Base-by-base conservation (phyloP, 1,140 invertebrate genomes). In the Conus ventricosus region DNA sequence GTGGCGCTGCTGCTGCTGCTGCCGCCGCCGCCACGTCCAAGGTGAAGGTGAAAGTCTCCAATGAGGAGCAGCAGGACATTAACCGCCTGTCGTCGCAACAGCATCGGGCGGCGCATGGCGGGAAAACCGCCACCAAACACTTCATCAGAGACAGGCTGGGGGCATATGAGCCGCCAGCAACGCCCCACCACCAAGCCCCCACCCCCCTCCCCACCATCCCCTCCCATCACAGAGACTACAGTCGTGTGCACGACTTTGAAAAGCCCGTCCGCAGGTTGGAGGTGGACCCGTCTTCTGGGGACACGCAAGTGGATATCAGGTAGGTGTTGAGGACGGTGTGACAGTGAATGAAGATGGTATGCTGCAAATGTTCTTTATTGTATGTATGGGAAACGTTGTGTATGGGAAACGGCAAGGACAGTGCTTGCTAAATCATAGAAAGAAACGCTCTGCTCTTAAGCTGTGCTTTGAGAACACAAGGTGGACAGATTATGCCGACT, bases 21-120 rank as follows among this genome's bases (percentile, higher is more conserved):
- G 67, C 67, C 10, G 67, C 20, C 4, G 23, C 20, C 20, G 67
- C 67, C 20, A 75, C 88, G 81, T 39, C 86, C 82, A 85, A 90
- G 27, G 88, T 84, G 76, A 84, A 13, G 13, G 20, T 90, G 60
- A 93, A 93, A 90, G 88, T 92, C 55, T 91, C 91, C 85, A 93
- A 93, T 84, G 93, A 93, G 67, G 92, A 93, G 89, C 91, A 89
- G 88, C 87, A 90, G 82, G 87, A 89, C 75, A 88, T 89, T 60
- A 91, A 91, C 84, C 89, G 85, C 27, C 87, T 90, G 54, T 88
- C 90, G 76, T 84, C 90, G 20, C 84, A 89, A 25, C 88, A 89
- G 25, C 57, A 88, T 27, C 89, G 86, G 71, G 67, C 67, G 20
- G 71, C 87, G 17, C 78, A 27, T 23, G 39, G 85, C 17, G 87